Base-by-base conservation (phyloP, 2,113 vertebrate genomes). In the Eublepharis macularius region DNA sequence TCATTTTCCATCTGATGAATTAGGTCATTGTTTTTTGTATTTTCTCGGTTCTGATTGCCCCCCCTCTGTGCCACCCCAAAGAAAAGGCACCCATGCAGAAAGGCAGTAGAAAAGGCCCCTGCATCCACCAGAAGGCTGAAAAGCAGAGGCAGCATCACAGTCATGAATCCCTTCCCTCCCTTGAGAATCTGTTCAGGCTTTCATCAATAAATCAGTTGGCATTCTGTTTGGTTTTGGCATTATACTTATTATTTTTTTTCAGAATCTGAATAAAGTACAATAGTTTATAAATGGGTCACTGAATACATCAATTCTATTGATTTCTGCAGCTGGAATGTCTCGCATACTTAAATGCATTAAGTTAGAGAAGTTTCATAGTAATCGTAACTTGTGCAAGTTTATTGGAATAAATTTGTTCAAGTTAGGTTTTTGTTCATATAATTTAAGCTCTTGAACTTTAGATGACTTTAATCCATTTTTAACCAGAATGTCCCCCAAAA, bases 211-310 rank as follows among this genome's bases (percentile, higher is more conserved):
- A 36, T 36, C 81, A 81, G 45, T 89, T 68, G 74, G 45, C 0
- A 6, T 69, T 84, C 54, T 74, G 2, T 21, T 14, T 80, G 1
- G 45, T 14, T 75, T 75, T n/a, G 57, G 34, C 39, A 45, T 80
- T 66, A 17, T 45, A 32, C 65, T 78, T 29, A 78, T n/a, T 34
- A 2, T 41, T 63, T 79, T 63, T n/a, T 39, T 13, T 19, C 32
- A 34, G n/a, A 14, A 4, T 19, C 80, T 43, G 65, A 90, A 79
- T 29, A 84, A 47, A 49, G n/a, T 26, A 26, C 0, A 0, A 4
- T 1, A 88, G 32, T 26, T 82, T 87, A 60, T 17, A 32, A 83
- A n/a, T 0, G 76, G 63, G 47, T 6, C 80, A 10, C 0, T 0
- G 76, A 86, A 81, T 69, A 2, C 75, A 49, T 70, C 47, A 79